These are phyloP conservation scores for Acrocera orbiculus DNA, from an alignment of 2,888 invertebrate genomes.

Conservation along the genomic window DNA sequence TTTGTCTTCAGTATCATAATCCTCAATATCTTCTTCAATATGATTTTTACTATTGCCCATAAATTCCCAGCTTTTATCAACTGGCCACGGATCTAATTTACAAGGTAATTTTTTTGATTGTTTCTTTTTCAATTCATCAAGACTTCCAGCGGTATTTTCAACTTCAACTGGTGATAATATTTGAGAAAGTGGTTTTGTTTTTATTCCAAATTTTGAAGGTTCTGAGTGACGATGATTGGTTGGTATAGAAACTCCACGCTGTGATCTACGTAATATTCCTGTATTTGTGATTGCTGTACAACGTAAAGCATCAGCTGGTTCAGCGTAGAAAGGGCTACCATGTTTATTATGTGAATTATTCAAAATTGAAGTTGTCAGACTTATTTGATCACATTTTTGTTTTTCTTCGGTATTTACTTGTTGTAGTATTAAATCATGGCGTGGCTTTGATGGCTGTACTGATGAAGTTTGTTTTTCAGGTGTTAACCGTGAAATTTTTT, in stretches of 20 bases:
- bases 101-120: conserved; percentile 31
- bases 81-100: conserved; percentile 49
- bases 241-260: conserved; percentile 24
- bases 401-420: conserved; percentile 19
- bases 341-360: conserved; percentile 38
- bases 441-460: conserved; percentile 20
- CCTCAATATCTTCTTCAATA: conserved; percentile 19
- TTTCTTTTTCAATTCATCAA: conserved; percentile 34
- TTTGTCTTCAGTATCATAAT: conserved; percentile 24
- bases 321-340: conserved; percentile 75
- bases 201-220: conserved; percentile 34
- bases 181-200: conserved; percentile 30
- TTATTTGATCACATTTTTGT: conserved; percentile 20
- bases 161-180: conserved; percentile 42
- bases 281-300: conserved; percentile 23
- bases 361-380: conserved; percentile 24
- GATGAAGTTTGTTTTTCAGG: conserved; percentile 6
- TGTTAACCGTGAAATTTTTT: conserved; percentile 17
- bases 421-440: conserved; percentile 23
- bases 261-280: conserved; percentile 25
- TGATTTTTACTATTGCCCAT: conserved; percentile 42
- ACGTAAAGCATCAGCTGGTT: conserved; percentile 69
- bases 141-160: conserved; percentile 29
- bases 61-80: conserved; percentile 84
- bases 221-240: conserved; percentile 43